Evolutionary conservation across 2,113 vertebrate genomes (phyloP).

Genomic region (Notarius quadriscutis): DNA sequence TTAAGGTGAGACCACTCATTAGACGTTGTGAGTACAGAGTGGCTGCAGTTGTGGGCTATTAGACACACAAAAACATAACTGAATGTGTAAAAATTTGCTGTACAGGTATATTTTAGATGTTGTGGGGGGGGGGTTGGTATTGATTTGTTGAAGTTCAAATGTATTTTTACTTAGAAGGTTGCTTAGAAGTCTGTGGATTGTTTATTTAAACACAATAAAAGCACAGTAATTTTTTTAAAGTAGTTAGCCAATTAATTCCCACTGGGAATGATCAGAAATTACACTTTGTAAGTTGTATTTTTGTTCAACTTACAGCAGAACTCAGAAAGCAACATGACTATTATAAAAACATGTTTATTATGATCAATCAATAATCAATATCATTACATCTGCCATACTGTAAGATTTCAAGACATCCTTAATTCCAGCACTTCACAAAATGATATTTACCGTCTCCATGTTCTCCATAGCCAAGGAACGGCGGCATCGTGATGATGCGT

Average conservation of each 20-base stretch:
- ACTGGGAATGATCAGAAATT: neutral
- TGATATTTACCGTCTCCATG: conserved; percentile 86
- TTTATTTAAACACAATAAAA: neutral
- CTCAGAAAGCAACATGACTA: neutral
- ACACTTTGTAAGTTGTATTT: neutral
- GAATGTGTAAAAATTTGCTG: neutral
- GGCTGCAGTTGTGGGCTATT: neutral
- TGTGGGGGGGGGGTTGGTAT: neutral
- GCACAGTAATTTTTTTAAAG: neutral
- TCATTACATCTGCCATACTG: neutral
- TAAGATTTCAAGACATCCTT: neutral
- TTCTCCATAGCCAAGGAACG: conserved; percentile 91
- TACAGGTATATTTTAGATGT: neutral
- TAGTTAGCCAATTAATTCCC: neutral
- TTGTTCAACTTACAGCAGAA: neutral
- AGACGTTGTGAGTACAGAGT: neutral
- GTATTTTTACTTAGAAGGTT: neutral
- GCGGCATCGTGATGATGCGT: conserved; percentile 89
- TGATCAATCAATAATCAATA: neutral
- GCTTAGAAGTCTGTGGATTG: neutral
- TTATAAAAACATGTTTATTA: neutral
- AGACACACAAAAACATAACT: neutral
- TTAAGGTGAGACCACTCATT: too few relatives aligned
- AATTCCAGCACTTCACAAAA: neutral
- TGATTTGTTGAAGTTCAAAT: neutral